These are phyloP conservation scores for Sphaerodactylus townsendi DNA, from an alignment of 2,113 vertebrate genomes.

Conservation along the genomic window DNA sequence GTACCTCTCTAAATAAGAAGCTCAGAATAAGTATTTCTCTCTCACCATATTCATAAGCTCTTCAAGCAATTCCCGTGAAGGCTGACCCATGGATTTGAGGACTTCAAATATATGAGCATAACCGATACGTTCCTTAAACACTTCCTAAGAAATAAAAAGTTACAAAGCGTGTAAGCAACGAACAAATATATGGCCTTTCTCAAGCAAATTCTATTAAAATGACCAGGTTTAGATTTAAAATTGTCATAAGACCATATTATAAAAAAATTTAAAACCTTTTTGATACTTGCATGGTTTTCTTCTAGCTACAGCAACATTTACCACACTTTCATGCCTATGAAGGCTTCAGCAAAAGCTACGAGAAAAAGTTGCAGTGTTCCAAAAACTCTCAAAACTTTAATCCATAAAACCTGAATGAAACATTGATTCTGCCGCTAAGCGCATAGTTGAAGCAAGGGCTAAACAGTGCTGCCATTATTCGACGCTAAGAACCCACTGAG, in stretches of 20 bases:
- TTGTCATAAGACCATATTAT: neutral
- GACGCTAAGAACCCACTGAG: neutral
- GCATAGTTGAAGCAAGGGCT: neutral
- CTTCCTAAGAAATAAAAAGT: slow-evolving; percentile 79
- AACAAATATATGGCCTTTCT: neutral
- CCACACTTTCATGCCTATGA: neutral
- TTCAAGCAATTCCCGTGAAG: slow-evolving; percentile 88
- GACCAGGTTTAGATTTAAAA: neutral
- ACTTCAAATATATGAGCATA: slow-evolving; percentile 95
- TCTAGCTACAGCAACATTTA: neutral
- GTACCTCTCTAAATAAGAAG: neutral
- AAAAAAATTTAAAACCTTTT: too few species aligned
- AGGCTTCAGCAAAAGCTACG: neutral
- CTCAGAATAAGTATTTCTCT: slow-evolving; percentile 27
- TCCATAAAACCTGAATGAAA: neutral
- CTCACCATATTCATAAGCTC: slow-evolving; percentile 99
- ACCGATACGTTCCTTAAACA: slow-evolving; percentile 98
- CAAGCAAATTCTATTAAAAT: neutral
- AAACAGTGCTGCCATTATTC: neutral
- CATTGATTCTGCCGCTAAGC: neutral
- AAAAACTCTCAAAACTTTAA: neutral
- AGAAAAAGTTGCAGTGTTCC: neutral
- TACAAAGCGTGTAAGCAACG: neutral
- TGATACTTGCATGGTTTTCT: neutral
- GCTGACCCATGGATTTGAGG: slow-evolving; percentile 91